Percentiles rank a stretch among this genome's conserved stretches.
These are phyloP conservation scores for Drosophila mercatorum DNA, from an alignment of 2,888 invertebrate genomes.

Conservation along the genomic window DNA sequence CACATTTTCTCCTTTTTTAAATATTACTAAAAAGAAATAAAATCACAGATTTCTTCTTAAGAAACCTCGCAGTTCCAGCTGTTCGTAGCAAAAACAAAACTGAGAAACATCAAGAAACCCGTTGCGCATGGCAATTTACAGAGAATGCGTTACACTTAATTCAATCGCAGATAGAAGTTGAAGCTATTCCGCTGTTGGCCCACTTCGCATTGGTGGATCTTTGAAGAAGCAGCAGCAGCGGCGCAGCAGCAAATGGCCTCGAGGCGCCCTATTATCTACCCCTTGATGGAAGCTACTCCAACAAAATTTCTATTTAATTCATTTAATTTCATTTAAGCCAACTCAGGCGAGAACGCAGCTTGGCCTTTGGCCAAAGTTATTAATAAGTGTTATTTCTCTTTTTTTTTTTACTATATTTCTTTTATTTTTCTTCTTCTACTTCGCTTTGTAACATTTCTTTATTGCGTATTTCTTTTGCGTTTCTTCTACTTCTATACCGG, in stretches of 20 bases:
- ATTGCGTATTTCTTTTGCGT: constrained; percentile 23
- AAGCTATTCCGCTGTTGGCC: constrained; percentile 32
- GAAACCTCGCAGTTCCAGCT: background rate
- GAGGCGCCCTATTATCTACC: constrained; percentile 33
- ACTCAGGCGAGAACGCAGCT: constrained; percentile 37
- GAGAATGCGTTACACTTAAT: constrained; percentile 49
- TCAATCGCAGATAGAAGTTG: constrained; percentile 43
- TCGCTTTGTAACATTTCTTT: constrained; percentile 6
- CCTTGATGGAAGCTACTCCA: constrained; percentile 4
- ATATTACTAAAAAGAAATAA: background rate
- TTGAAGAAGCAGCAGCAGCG: constrained; percentile 14
- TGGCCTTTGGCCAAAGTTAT: constrained; percentile 59
- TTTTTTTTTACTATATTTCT: constrained; percentile 19
- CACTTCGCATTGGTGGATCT: constrained; percentile 30
- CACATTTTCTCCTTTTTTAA: background rate
- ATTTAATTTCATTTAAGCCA: constrained; percentile 55
- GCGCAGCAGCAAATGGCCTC: constrained; percentile 9
- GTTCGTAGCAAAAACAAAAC: constrained; percentile 8
- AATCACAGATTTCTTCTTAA: background rate
- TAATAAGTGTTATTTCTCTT: constrained; percentile 41
- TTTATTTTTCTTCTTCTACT: constrained; percentile 11
- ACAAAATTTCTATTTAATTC: constrained; percentile 54
- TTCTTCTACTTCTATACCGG: constrained; percentile 17
- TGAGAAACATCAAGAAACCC: background rate
- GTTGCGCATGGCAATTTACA: constrained; percentile 35